phyloP scores from a whole-genome alignment of 2,113 vertebrate genomes.

The Petromus typicus region DNA sequence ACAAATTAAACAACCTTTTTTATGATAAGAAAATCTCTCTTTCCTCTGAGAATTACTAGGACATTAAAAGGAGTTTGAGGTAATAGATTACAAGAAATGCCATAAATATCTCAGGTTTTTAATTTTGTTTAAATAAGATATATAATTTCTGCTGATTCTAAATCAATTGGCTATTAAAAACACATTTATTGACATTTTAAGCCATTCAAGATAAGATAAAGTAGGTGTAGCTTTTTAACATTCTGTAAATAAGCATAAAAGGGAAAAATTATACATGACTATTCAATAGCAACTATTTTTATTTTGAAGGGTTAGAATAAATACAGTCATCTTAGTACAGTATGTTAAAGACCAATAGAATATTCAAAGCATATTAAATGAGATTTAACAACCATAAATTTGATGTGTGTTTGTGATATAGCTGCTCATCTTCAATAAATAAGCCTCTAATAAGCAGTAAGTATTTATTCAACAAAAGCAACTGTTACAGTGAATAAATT shows the following conservation, averaged over 20 bases:
- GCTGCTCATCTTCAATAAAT: conserved; percentile 77
- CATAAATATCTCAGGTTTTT: conserved; percentile 82
- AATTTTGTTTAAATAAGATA: conserved; percentile 81
- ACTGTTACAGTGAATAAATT: conserved; percentile 74
- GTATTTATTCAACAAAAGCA: conserved; percentile 75
- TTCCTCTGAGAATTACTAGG: conserved; percentile 68
- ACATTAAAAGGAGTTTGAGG: conserved; percentile 66
- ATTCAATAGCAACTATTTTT: conserved; percentile 68
- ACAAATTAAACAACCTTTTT: conserved; percentile 71
- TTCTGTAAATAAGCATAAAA: conserved; percentile 71
- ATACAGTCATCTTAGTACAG: conserved; percentile 14
- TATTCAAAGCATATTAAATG: conserved; percentile 67
- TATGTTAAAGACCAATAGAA: conserved; percentile 75
- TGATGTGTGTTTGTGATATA: conserved; percentile 72
- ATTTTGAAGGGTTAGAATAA: conserved; percentile 71
- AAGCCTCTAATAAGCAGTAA: conserved; percentile 77
- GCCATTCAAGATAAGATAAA: conserved; percentile 63
- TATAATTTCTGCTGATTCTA: conserved; percentile 78
- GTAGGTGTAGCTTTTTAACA: conserved; percentile 65
- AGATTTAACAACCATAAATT: conserved; percentile 76
- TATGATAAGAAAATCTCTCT: conserved; percentile 38
- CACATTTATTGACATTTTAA: conserved; percentile 71
- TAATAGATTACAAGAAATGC: conserved; percentile 69
- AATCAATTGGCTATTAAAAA: conserved; percentile 75
- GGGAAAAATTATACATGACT: conserved; percentile 33